phyloP scores from a whole-genome alignment of 2,888 invertebrate species.

The Pteria penguin region DNA sequence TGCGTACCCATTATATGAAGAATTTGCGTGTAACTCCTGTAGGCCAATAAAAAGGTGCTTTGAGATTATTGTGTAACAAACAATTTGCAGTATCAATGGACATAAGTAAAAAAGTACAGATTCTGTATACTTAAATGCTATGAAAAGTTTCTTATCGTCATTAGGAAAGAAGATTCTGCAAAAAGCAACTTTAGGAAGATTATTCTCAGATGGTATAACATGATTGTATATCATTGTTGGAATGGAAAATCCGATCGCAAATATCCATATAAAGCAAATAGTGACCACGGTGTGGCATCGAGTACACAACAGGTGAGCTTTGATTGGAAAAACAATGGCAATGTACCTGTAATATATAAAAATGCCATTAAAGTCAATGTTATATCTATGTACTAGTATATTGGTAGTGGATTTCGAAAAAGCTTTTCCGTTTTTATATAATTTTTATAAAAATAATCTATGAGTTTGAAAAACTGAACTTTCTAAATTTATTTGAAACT shows the following conservation, averaged over 20 bases:
- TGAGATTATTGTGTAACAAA: slow-evolving; percentile 78
- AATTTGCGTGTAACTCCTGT: slow-evolving; percentile 70
- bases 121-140: slow-evolving; percentile 77
- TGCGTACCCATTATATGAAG: slow-evolving; percentile 52
- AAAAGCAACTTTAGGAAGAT: slow-evolving; percentile 61
- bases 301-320: slow-evolving; percentile 79
- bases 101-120: slow-evolving; percentile 77
- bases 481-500: no score
- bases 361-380: no score
- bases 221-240: slow-evolving; percentile 77
- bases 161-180: slow-evolving; percentile 74
- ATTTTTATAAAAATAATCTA: no score
- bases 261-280: slow-evolving; percentile 77
- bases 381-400: no score
- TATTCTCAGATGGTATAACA: slow-evolving; percentile 57
- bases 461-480: no score
- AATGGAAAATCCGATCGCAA: slow-evolving; percentile 71
- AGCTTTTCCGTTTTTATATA: no score
- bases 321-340: slow-evolving; percentile 80
- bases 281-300: slow-evolving; percentile 71
- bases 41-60: slow-evolving; percentile 75
- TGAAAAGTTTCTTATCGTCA: slow-evolving; percentile 44
- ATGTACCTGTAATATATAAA: slow-evolving; percentile 76
- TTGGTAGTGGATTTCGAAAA: no score
- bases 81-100: slow-evolving; percentile 78